Base-by-base conservation (phyloP, 37 sponge, comb jelly and placozoan species). In the Halisarca cf. caerulea region DNA sequence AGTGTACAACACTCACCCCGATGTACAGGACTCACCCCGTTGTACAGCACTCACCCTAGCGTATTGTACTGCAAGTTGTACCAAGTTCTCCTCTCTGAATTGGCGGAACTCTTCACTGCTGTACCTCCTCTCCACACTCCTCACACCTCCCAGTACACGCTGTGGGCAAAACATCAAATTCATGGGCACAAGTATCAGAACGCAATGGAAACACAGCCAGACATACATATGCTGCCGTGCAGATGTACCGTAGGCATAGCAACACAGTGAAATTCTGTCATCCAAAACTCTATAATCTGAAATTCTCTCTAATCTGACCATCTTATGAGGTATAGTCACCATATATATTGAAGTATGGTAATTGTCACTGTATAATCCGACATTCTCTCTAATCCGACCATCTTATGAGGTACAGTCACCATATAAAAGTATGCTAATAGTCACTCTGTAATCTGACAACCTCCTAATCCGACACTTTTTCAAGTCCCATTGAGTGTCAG, bases 101-200 rank as follows among this genome's bases (percentile, higher is more conserved):
- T 59, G 2, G 9, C 77, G 60, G 80, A 86, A 95, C 9, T 79
- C 44, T 15, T 69, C 66, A 33, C 42, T 25, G 35, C 54, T 58
- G 74, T 78, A 92, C 0, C 60, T 41, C 38, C 89, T 85, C 42
- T 80, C 75, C 36, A 83, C 85, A 36, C 74, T 64, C 33, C 25
- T 32, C 7, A 89, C 86, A 17, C 92, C 92, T 73, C 92, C 92
- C n/a, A 92, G 75, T 32, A 89, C 85, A 20, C 33, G 82, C 92
- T 92, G 57, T 0, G 14, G 0, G 68, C 79, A 57, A 59, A 17
- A 45, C 8, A 57, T 5, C 20, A 45, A 35, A 36, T n/a, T n/a
- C n/a, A n/a, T n/a, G n/a, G n/a, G n/a, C n/a, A n/a, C n/a, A n/a
- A 32, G 44, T 45, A 3, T 18, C 79, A 78, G 7, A 37, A 20